Base-by-base conservation (phyloP, 53 echinoderm and acorn worm species). In the Holothuria leucospilota region DNA sequence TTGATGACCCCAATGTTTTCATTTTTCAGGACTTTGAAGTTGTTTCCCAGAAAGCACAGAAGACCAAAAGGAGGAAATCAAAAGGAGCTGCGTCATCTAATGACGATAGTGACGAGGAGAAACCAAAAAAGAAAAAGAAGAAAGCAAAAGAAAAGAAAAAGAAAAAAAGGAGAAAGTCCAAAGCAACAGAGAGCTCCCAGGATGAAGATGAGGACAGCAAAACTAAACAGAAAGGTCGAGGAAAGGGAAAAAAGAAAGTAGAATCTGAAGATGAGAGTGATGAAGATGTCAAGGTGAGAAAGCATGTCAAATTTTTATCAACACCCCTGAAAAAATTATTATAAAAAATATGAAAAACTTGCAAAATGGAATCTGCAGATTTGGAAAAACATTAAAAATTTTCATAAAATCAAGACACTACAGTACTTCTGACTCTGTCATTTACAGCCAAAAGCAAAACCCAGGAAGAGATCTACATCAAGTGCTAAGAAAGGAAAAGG, bases 21-120 rank as follows among this genome's bases (percentile, higher is more conserved):
- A 16, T 56, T 16, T 56, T 10, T 56, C 42, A 93, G 72, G 90
- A 88, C 39, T 87, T 80, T 18, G 73, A 84, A 14, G 90, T 90
- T 24, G 71, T 38, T 16, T 65, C 39, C 24, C 83, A 82, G 49
- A 85, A 78, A 49, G 51, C 66, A 8, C 82, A 84, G 82, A 94
- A 90, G 86, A 88, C 38, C 40, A 68, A 87, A 68, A 68, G 27
- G 21, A 29, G 16, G 51, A 90, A 86, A 39, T 13, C 67, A 58
- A 74, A 73, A n/a, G 30, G 21, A 20, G 72, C 56, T 21, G 69
- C 53, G 0, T 73, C 71, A 15, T 73, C 52, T 6, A 62, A 86
- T 12, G 78, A 77, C 3, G 85, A 90, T 2, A 60, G 62, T 18
- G 84, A 77, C 23, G 86, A 88, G 14, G 85, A 91, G 39, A 80